Percentiles rank a stretch among this genome's conserved stretches.
Conservation (phyloP, 2,888 invertebrate genomes). For the Cerastis leucographa region DNA sequence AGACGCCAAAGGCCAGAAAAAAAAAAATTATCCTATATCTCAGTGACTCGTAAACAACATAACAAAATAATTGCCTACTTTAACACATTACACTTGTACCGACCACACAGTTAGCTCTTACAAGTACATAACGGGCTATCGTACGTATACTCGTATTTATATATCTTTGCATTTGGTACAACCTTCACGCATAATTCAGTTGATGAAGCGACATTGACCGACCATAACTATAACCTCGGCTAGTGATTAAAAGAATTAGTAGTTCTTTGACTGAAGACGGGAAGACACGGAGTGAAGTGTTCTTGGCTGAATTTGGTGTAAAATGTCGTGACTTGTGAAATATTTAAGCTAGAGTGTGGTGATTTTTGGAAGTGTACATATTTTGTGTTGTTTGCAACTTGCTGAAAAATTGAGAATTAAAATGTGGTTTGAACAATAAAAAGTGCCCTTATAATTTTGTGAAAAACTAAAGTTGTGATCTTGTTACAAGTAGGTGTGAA, state of each 20-base stretch:
- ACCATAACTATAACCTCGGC: slow-evolving; percentile 45
- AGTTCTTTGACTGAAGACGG: slow-evolving; percentile 25
- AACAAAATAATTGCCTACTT: neutral
- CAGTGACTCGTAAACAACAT: neutral
- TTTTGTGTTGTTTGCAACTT: neutral
- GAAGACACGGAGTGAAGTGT: slow-evolving; percentile 19
- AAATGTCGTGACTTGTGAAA: neutral
- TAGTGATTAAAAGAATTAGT: slow-evolving; percentile 48
- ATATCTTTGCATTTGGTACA: slow-evolving; percentile 23
- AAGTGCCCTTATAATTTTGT: neutral
- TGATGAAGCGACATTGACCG: slow-evolving; percentile 64
- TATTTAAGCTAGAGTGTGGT: too few species aligned
- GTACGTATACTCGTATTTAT: neutral
- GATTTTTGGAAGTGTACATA: neutral
- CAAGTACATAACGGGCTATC: neutral
- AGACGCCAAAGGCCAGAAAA: neutral
- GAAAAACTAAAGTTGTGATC: neutral
- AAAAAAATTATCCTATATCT: neutral
- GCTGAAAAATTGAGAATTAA: neutral
- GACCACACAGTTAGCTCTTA: neutral
- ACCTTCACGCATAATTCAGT: slow-evolving; percentile 57
- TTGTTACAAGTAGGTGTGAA: neutral
- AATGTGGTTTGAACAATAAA: neutral
- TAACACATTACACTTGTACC: neutral
- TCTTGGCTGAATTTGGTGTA: neutral